A percentile compares a stretch with the other conserved stretches of the same genome.
These are phyloP conservation scores for Rugalucina vietnamica DNA, from an alignment of 2,888 invertebrate species.

Conservation along the genomic window DNA sequence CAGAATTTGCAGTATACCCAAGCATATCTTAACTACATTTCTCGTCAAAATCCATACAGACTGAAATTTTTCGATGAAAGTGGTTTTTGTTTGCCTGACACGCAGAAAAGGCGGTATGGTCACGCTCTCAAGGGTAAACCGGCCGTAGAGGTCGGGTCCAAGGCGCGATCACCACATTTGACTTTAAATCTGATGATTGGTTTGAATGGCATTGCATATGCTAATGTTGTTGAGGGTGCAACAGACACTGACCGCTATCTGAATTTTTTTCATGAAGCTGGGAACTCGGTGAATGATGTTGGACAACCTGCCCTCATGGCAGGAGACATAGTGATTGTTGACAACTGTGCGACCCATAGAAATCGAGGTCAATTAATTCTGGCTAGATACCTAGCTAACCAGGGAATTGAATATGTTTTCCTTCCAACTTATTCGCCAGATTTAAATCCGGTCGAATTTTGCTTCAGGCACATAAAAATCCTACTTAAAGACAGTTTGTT, in stretches of 20 bases:
- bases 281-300: background rate
- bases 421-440: background rate
- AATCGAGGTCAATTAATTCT: background rate
- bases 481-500: background rate
- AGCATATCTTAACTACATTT: background rate
- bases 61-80: background rate
- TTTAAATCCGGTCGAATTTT: background rate
- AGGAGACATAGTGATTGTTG: background rate
- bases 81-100: too few species aligned
- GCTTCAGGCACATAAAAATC: background rate
- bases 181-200: background rate
- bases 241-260: background rate
- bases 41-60: background rate
- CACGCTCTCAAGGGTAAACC: background rate
- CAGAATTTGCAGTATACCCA: background rate
- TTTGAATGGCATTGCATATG: background rate
- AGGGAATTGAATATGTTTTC: background rate
- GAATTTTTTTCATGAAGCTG: background rate
- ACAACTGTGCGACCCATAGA: background rate
- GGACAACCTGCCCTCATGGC: background rate
- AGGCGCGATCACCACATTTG: background rate
- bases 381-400: background rate
- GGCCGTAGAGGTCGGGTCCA: background rate
- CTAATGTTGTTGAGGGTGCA: background rate
- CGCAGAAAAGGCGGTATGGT: background rate